Evolutionary conservation across 2,797 vertebrate species (phyloP).

Genomic region (Coregonus sp.): DNA sequence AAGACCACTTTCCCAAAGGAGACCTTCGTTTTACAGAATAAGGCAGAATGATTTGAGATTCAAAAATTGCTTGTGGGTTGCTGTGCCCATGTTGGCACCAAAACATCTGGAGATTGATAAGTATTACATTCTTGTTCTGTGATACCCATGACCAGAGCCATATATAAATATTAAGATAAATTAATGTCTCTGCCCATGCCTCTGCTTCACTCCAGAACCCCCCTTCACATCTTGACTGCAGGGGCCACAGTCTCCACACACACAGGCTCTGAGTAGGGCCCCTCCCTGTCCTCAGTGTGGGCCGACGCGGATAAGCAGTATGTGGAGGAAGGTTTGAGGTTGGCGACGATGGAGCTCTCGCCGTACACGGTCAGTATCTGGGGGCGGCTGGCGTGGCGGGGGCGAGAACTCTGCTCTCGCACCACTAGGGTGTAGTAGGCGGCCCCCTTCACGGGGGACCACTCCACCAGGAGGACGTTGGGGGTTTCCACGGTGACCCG

Average conservation of each 20-base stretch:
- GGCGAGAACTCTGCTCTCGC: constrained; percentile 31
- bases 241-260: constrained; percentile 49
- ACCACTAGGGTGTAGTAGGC: constrained; percentile 59
- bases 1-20: not conserved
- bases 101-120: not conserved
- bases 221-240: not conserved
- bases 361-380: constrained; percentile 46
- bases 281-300: not conserved
- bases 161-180: not conserved
- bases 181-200: not conserved
- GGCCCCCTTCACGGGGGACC: constrained; percentile 45
- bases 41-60: too few relatives aligned
- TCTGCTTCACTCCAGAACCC: not conserved
- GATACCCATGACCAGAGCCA: not conserved
- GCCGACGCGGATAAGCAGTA: constrained; percentile 64
- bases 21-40: not conserved
- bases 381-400: not conserved
- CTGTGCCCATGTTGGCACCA: not conserved
- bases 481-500: constrained; percentile 20
- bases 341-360: constrained; percentile 38
- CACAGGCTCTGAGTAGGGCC: constrained; percentile 53
- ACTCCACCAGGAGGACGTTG: constrained; percentile 47
- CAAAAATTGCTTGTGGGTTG: not conserved
- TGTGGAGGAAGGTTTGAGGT: constrained; percentile 44
- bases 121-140: constrained; percentile 27